Evolutionary conservation across 2,888 invertebrate species (phyloP).

Genomic region (Sympetrum striolatum): DNA sequence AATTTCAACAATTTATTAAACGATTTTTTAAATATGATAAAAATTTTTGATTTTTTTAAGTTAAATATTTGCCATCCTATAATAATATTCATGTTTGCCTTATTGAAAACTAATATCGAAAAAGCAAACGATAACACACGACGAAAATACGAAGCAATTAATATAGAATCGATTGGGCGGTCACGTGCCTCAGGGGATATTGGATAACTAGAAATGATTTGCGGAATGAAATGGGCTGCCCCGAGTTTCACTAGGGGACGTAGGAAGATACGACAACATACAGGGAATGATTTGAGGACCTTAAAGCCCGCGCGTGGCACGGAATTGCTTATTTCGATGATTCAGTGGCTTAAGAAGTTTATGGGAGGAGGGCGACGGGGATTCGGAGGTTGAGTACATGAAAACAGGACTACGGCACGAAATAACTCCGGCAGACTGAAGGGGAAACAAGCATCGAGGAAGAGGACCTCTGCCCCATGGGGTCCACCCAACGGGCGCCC

Average conservation of each 20-base stretch:
- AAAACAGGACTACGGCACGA: not conserved
- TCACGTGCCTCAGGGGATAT: not conserved
- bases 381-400: not conserved
- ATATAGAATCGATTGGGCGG: not conserved
- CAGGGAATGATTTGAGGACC: not conserved
- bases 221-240: not conserved
- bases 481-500: not conserved
- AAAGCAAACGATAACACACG: not conserved
- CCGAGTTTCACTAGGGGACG: not conserved
- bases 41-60: too few species aligned
- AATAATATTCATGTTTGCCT: not conserved
- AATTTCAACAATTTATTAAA: too few species aligned
- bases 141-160: not conserved
- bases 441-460: not conserved
- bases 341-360: not conserved
- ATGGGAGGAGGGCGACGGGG: not conserved
- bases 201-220: not conserved
- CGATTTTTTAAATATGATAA: too few species aligned
- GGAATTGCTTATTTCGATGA: slow-evolving; percentile 23
- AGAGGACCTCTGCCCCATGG: not conserved
- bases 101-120: not conserved
- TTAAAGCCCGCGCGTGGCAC: not conserved
- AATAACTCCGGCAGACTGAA: not conserved
- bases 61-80: not conserved
- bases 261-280: not conserved